phyloP scores from a whole-genome alignment of 2,113 vertebrate genomes.

The Saimiri boliviensis region DNA sequence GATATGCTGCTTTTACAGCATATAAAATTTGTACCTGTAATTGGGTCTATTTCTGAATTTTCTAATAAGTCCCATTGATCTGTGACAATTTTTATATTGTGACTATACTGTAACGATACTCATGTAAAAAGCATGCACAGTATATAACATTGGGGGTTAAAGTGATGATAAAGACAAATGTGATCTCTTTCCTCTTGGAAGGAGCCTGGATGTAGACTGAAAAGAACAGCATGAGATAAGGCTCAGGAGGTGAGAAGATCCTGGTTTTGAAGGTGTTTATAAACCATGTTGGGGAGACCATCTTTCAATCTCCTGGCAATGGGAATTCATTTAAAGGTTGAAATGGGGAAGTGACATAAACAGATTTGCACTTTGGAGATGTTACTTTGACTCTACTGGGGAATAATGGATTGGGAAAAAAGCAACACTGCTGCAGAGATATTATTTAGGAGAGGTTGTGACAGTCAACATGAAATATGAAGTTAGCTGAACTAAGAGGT shows the following conservation, averaged over 20 bases:
- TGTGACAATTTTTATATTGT: neutral
- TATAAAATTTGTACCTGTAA: neutral
- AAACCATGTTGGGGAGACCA: neutral
- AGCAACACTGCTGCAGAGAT: neutral
- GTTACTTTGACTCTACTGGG: neutral
- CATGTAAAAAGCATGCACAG: neutral
- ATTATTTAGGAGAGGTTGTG: neutral
- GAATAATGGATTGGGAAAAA: neutral
- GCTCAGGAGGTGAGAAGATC: neutral
- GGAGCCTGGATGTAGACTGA: neutral
- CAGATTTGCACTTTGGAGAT: neutral
- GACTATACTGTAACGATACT: neutral
- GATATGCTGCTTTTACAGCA: neutral
- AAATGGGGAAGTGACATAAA: neutral
- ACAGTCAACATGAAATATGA: neutral
- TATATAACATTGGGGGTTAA: neutral
- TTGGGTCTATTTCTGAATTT: neutral
- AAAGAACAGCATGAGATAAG: neutral
- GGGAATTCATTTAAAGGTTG: neutral
- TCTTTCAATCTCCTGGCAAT: neutral
- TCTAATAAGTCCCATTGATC: neutral
- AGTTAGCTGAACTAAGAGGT: neutral
- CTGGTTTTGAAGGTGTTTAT: neutral
- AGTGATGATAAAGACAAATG: neutral
- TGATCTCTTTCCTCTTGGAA: neutral